Percentiles rank a stretch among this genome's conserved stretches.
Conservation (phyloP, 2,113 vertebrate species). For the Capreolus pygargus region DNA sequence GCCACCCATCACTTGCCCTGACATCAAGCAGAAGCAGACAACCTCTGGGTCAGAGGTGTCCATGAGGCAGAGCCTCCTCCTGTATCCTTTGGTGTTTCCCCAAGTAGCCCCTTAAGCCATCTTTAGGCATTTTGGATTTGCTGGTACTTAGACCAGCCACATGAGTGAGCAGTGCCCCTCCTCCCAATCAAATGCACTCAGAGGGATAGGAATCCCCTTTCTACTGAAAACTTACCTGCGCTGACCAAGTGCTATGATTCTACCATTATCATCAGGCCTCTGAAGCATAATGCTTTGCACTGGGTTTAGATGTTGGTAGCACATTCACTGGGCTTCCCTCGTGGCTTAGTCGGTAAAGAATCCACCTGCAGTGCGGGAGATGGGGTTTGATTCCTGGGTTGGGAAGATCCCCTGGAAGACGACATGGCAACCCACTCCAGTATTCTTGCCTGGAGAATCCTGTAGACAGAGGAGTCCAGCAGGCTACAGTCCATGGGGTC, state of each 20-base stretch:
- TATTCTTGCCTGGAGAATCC: not conserved
- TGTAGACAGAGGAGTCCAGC: not conserved
- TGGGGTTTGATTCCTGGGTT: not conserved
- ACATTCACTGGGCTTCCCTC: not conserved
- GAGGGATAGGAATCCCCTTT: not conserved
- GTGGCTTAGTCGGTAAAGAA: not conserved
- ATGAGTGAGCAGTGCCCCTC: not conserved
- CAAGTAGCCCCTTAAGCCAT: not conserved
- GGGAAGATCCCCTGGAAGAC: not conserved
- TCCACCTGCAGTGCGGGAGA: not conserved
- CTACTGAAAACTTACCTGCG: not conserved
- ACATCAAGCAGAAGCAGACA: slow-evolving; percentile 14
- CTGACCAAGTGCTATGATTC: not conserved
- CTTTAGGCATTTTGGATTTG: not conserved
- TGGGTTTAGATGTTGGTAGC: not conserved
- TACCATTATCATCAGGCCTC: not conserved
- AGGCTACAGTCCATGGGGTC: not conserved
- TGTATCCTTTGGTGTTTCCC: slow-evolving; percentile 90
- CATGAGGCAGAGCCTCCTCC: not conserved
- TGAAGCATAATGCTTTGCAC: not conserved
- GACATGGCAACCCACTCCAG: not conserved
- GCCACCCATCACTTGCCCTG: not conserved
- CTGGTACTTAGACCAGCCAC: not conserved
- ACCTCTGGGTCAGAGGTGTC: slow-evolving; percentile 39
- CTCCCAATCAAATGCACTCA: not conserved